Evolutionary conservation across 2,113 vertebrate species (phyloP), one percentile per base, ranked within the genome.

Genomic region (Xiphophorus maculatus): DNA sequence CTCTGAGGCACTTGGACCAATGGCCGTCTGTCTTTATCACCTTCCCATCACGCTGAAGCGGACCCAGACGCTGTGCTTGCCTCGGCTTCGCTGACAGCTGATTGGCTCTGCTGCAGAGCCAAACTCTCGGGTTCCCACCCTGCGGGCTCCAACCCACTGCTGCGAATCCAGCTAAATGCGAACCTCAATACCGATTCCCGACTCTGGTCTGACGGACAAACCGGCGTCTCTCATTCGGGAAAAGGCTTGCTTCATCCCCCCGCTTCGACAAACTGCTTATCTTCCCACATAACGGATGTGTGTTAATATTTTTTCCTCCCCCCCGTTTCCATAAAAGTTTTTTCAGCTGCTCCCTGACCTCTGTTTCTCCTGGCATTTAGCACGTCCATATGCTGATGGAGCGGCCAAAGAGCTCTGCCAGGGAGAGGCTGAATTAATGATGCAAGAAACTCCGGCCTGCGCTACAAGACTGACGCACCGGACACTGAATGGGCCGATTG

Each of bases 401-500:
- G 42, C 77, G 74, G 84, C 83, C 87, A 91, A 83, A 88, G 77
- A 80, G 60, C 70, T 22, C 40, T 30, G 77, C 82, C 83, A 81
- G 78, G 72, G 82, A 87, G 76, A 80, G 25, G 74, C 79, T 79
- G 86, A 89, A 81, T 91, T 91, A 88, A 92, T 91, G 88, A 92
- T 90, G 86, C 83, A 83, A 79, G 81, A 88, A 78, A 78, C 73
- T 78, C 65, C 84, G 83, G 81, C 84, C 54, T n/a, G 79, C 76
- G 84, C 71, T 65, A 69, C 66, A 40, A 76, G 51, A 75, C 73
- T 22, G 63, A 74, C 76, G 77, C 70, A 42, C 78, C 64, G 87
- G 85, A 80, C 83, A 66, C 65, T n/a, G 74, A 76, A 71, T 29
- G 71, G 79, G 79, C 83, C 75, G 82, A 81, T 22, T 85, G 78